Base-by-base conservation (phyloP, 2,888 invertebrate species). In the Mystacides longicornis region DNA sequence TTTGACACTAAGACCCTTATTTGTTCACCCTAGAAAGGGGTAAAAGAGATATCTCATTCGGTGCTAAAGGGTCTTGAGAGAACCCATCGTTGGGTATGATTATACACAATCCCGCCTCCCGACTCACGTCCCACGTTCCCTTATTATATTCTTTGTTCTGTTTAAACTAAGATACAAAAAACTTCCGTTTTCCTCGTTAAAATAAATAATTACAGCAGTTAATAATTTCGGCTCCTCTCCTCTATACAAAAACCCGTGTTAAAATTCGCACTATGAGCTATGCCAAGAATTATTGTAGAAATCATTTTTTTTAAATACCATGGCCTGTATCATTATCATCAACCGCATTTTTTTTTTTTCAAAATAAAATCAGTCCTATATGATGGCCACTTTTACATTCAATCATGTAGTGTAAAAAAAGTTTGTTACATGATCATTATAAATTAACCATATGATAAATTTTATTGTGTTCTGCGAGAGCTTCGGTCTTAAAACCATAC, bases 1-100 rank as follows among this genome's bases (percentile, higher is more conserved):
- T 37, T 16, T 37, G 37, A 37, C 37, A 37, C 37, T 37, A 37
- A 37, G 37, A 14, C 37, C 37, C 37, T 37, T 37, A 37, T 37
- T 37, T 37, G 37, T 14, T 37, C 37, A 37, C 37, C 37, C 37
- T 37, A 37, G 37, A 37, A 37, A 37, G 37, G 37, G 14, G 37
- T 37, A 14, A 37, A 37, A 37, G 37, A 37, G 37, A 37, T 37
- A 37, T 37, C 4, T 37, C 37, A 7, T 37, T 37, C 37, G 16
- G 37, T 37, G 16, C 37, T 16, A 37, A 37, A 37, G 14, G 37
- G 37, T 37, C 14, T 37, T 16, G 3, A 3, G 14, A 7, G 14
- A n/a, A 37, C 37, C 37, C 37, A 37, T n/a, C 4, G 37, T 14
- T n/a, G n/a, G n/a, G n/a, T n/a, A n/a, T n/a, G n/a, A n/a, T n/a